Evolutionary conservation across 1,140 invertebrate species (phyloP).

Genomic region (Formica exsecta): DNA sequence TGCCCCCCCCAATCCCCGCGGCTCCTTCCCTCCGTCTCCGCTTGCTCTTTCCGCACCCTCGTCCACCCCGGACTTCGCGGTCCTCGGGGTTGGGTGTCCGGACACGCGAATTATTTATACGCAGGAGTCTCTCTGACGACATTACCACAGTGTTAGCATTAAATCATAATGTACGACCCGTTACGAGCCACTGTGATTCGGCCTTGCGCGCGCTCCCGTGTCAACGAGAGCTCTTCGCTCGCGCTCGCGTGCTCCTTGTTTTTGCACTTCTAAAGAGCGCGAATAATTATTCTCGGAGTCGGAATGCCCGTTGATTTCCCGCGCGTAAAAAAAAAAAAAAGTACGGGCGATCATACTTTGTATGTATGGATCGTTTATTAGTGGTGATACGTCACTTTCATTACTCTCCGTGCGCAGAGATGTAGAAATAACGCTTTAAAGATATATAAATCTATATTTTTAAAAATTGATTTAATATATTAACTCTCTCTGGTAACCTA

Average conservation of each 20-base stretch:
- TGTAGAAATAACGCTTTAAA: background rate
- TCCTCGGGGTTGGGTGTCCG: conserved; percentile 85
- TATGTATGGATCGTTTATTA: background rate
- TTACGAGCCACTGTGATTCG: conserved; percentile 83
- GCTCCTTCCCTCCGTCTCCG: conserved; percentile 71
- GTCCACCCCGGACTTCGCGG: conserved; percentile 76
- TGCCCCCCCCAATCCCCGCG: conserved; percentile 50
- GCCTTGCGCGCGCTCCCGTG: conserved; percentile 78
- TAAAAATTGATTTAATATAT: no score
- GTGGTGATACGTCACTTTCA: background rate
- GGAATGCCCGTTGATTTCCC: conserved; percentile 25
- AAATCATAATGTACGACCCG: conserved; percentile 87
- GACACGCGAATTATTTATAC: conserved; percentile 87
- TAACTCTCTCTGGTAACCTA: background rate
- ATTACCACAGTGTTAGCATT: conserved; percentile 87
- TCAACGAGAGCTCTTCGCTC: conserved; percentile 59
- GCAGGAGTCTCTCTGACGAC: conserved; percentile 86
- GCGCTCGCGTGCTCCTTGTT: conserved; percentile 56
- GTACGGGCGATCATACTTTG: background rate
- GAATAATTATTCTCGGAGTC: conserved; percentile 52
- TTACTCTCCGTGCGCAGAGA: background rate
- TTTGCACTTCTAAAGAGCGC: conserved; percentile 63
- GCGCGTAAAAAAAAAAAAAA: background rate
- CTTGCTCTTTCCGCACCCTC: conserved; percentile 69
- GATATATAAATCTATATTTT: background rate